Evolutionary conservation across 2,113 vertebrate genomes (phyloP).

Genomic region (Zosterops hypoxanthus): DNA sequence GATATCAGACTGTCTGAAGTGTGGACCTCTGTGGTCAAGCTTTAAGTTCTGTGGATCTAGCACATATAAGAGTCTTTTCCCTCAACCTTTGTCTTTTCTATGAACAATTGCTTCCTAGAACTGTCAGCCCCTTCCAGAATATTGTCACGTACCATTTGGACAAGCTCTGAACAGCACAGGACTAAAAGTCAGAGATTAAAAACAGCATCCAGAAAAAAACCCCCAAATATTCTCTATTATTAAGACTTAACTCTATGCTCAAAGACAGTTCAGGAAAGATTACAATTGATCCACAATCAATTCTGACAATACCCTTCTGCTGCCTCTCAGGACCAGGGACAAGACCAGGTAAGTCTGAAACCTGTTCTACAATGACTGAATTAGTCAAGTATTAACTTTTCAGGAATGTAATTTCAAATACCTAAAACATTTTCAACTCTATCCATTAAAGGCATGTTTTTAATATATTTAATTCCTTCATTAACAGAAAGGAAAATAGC

Average conservation of each 20-base stretch:
- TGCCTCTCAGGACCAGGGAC: not conserved
- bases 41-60: not conserved
- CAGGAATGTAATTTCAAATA: not conserved
- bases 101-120: not conserved
- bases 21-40: not conserved
- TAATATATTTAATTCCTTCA: not conserved
- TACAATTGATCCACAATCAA: not conserved
- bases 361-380: accelerated
- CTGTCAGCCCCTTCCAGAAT: not conserved
- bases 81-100: not conserved
- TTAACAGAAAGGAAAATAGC: not conserved
- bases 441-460: not conserved
- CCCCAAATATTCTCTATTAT: accelerated
- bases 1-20: not conserved
- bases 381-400: not conserved
- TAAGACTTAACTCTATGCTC: not conserved
- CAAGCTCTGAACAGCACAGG: not conserved
- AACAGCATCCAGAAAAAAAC: not conserved
- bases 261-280: not conserved
- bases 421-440: not conserved
- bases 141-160: not conserved
- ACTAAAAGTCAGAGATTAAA: not conserved
- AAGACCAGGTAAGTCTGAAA: not conserved
- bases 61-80: not conserved
- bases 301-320: not conserved